phyloP scores from a whole-genome alignment of 2,888 invertebrate genomes.

The Torymus texanus region DNA sequence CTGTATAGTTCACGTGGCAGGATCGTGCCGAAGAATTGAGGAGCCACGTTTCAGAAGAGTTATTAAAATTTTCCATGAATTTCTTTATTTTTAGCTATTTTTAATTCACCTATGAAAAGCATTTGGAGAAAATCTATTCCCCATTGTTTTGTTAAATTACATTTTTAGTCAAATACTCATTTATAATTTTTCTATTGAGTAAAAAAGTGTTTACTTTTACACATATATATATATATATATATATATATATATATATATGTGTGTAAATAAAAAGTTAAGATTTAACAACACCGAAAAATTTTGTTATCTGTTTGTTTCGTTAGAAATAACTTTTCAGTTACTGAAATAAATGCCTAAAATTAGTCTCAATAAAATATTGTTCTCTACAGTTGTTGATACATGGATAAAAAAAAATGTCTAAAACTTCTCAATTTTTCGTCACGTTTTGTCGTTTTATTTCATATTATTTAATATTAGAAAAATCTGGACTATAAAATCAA shows the following conservation, averaged over 20 bases:
- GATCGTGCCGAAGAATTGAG: constrained; percentile 1
- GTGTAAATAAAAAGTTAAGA: no score
- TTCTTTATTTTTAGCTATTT: neutral
- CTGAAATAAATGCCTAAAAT: neutral
- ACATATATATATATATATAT: no score
- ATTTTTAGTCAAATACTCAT: neutral
- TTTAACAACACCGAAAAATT: neutral
- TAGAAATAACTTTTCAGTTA: neutral
- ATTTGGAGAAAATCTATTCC: neutral
- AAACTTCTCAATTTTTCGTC: no score
- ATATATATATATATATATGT: no score
- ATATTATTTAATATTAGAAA: no score
- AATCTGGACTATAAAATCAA: no score
- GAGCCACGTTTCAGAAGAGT: neutral
- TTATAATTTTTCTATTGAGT: no score
- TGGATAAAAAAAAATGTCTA: neutral
- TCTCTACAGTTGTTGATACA: neutral
- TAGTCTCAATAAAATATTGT: neutral
- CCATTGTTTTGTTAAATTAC: neutral
- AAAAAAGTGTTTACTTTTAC: no score
- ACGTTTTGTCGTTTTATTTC: no score
- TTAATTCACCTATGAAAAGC: neutral
- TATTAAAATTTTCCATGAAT: neutral
- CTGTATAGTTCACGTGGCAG: constrained; percentile 11
- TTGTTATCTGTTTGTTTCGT: neutral